Base-by-base conservation (phyloP, 2,113 vertebrate genomes). In the Cichladusa arquata region DNA sequence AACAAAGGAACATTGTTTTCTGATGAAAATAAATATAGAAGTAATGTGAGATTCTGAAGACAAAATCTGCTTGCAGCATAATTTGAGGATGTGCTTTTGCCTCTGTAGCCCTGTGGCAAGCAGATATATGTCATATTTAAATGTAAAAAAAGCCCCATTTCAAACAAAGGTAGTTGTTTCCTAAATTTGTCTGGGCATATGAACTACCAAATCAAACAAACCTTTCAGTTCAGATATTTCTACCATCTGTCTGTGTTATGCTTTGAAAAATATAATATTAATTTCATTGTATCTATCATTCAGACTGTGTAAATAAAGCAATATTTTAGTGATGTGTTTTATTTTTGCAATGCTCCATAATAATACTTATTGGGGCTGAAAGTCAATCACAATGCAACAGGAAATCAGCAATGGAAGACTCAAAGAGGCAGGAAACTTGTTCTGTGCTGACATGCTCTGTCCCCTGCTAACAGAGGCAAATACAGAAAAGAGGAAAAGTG, bases 1-100 rank as follows among this genome's bases (percentile, higher is more conserved):
- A 93, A 86, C 31, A 94, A 92, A 80, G 11, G 28, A 83, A 38
- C 12, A 45, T 67, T 85, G n/a, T 65, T 94, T 95, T 89, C 38
- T 47, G 23, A 64, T 38, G 2, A 89, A 80, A 92, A 78, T 71
- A 48, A 86, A 70, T 88, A 19, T 6, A 86, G 70, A 12, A 61
- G 28, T 44, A 57, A 56, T 31, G 50, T 72, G 45, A 86, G 60
- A 92, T 76, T 79, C 40, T 79, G 56, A 92, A 81, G 74, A 57
- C n/a, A 92, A 87, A 93, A 91, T 11, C 16, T 69, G 10, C 45
- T 93, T 85, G 18, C 17, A 72, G 22, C 5, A 36, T 40, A 64
- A n/a, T 85, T 85, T 79, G 19, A 42, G 26, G 60, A 71, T 25
- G 53, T 38, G 28, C 3, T 91, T 88, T 80, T 88, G 19, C 23